phyloP scores from a whole-genome alignment of 1,140 invertebrate genomes.

The Drosophila ficusphila region DNA sequence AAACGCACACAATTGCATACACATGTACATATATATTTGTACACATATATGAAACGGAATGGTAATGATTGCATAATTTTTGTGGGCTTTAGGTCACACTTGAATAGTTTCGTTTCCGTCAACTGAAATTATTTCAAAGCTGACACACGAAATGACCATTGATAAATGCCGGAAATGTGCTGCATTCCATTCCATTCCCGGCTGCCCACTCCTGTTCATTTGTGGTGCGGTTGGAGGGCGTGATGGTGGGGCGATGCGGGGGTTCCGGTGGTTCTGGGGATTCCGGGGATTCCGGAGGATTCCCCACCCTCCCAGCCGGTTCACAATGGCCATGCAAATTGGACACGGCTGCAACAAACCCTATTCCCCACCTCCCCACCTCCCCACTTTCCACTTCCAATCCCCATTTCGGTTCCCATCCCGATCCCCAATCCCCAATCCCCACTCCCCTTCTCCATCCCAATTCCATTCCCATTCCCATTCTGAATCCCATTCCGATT shows the following conservation, averaged over 20 bases:
- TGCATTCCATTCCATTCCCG: neutral
- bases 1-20: neutral
- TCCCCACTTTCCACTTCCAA: no score
- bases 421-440: neutral
- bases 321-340: slow-evolving; percentile 42
- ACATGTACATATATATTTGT: no score
- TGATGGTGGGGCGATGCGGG: neutral
- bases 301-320: neutral
- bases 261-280: neutral
- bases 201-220: neutral
- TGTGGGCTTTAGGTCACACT: slow-evolving; percentile 11
- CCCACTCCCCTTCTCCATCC: neutral
- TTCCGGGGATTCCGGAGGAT: slow-evolving; percentile 2
- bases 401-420: no score
- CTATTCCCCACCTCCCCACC: neutral
- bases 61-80: slow-evolving; percentile 12
- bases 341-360: slow-evolving; percentile 22
- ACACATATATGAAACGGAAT: neutral
- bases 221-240: neutral
- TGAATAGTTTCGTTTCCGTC: slow-evolving; percentile 20
- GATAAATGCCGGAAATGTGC: slow-evolving; percentile 47
- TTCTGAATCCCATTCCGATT: slow-evolving; percentile 2
- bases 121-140: slow-evolving; percentile 45
- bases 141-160: slow-evolving; percentile 44
- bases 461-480: neutral